Conservation (phyloP, 2,113 vertebrate species). For the Poecilia latipinna region DNA sequence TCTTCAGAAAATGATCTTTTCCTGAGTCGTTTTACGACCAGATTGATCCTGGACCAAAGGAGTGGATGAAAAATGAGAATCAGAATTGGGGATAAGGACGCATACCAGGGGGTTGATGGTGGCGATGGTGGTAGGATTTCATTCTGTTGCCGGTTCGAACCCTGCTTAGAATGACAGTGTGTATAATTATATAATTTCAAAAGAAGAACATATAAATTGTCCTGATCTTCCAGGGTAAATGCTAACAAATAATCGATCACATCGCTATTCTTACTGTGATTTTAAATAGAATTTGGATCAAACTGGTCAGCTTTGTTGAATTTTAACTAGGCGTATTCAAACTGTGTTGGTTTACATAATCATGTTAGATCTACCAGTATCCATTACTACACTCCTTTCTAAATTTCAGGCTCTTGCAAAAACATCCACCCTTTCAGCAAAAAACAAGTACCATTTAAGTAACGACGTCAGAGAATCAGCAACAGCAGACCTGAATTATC, state of each 20-base stretch:
- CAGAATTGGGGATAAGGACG: too few species aligned
- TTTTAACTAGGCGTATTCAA: background rate
- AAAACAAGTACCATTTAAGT: conserved; percentile 49
- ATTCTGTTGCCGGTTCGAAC: too few species aligned
- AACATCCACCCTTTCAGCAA: conserved; percentile 38
- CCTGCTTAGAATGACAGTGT: too few species aligned
- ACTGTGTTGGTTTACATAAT: conserved; percentile 10
- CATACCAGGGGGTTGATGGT: too few species aligned
- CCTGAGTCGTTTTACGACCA: too few species aligned
- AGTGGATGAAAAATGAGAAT: too few species aligned
- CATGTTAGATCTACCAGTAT: background rate
- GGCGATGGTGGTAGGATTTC: too few species aligned
- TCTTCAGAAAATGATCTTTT: too few species aligned
- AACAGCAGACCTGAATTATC: conserved; percentile 33
- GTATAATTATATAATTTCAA: background rate
- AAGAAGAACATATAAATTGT: background rate
- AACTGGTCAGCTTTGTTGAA: background rate
- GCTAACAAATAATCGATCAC: too few species aligned
- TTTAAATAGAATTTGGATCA: background rate
- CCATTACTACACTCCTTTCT: conserved; percentile 10
- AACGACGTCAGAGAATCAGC: conserved; percentile 52
- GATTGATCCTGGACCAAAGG: too few species aligned
- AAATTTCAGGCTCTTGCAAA: conserved; percentile 14
- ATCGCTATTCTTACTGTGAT: conserved; percentile 12
- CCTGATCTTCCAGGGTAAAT: too few species aligned